Conservation (phyloP, 2,888 invertebrate species). For the Synergus gifuensis region DNA sequence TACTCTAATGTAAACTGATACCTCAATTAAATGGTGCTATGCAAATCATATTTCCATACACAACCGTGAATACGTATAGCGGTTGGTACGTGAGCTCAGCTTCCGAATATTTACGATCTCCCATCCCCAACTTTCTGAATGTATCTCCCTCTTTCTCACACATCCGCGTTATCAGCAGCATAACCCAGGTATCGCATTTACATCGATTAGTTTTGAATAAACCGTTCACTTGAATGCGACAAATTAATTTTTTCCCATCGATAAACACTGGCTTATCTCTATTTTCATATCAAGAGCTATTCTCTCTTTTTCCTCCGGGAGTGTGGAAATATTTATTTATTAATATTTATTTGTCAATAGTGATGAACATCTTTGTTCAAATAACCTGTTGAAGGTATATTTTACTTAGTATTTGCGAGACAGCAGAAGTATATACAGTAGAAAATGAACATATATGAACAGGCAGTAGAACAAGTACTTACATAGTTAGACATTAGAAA, state of each 20-base stretch:
- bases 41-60: slow-evolving; percentile 55
- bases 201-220: slow-evolving; percentile 16
- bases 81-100: slow-evolving; percentile 27
- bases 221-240: neutral
- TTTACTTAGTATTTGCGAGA: too few relatives aligned
- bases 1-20: slow-evolving; percentile 61
- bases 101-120: slow-evolving; percentile 19
- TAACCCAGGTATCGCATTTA: neutral
- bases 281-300: neutral
- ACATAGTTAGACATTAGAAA: too few relatives aligned
- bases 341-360: neutral
- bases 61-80: slow-evolving; percentile 24
- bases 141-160: neutral
- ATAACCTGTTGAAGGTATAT: too few relatives aligned
- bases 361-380: neutral
- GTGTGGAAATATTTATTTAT: neutral
- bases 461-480: too few relatives aligned
- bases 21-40: slow-evolving; percentile 59
- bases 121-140: neutral
- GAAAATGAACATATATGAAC: too few relatives aligned
- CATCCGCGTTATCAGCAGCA: neutral
- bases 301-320: neutral
- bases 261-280: neutral
- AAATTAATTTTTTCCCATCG: slow-evolving; percentile 18
- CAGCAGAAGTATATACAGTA: too few relatives aligned